phyloP scores from a whole-genome alignment of 2,888 invertebrate genomes.

The Drosophila tripunctata region DNA sequence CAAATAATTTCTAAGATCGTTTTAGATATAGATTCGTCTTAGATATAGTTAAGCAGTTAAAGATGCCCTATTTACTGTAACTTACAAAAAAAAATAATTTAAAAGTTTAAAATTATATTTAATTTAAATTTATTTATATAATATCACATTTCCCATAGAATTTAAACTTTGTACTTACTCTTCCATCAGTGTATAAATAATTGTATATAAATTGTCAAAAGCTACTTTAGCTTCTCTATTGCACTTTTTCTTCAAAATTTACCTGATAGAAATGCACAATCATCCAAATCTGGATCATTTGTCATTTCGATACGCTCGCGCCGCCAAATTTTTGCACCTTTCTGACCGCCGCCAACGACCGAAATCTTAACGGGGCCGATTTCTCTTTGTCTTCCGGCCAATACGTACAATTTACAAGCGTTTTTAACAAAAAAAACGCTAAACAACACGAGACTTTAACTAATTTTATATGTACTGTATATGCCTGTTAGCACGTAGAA shows the following conservation, averaged over 20 bases:
- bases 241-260: conserved; percentile 34
- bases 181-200: too few species aligned
- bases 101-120: too few species aligned
- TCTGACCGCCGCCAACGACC: conserved; percentile 84
- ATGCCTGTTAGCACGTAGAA: conserved; percentile 14
- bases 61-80: too few species aligned
- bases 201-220: too few species aligned
- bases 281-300: conserved; percentile 94
- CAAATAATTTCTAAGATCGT: too few species aligned
- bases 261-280: conserved; percentile 96
- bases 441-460: neutral
- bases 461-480: neutral
- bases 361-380: conserved; percentile 85
- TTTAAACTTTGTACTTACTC: too few species aligned
- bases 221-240: conserved; percentile 2
- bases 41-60: too few species aligned
- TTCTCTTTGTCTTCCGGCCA: conserved; percentile 84
- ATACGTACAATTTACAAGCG: conserved; percentile 80
- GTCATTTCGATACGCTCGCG: conserved; percentile 90
- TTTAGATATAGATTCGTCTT: too few species aligned
- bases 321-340: conserved; percentile 84
- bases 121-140: too few species aligned
- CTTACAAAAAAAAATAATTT: too few species aligned
- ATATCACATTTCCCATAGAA: too few species aligned
- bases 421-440: conserved; percentile 59